Evolutionary conservation across 2,113 vertebrate genomes (phyloP), one percentile per base, ranked within the genome.

Genomic region (Entosphenus tridentatus): DNA sequence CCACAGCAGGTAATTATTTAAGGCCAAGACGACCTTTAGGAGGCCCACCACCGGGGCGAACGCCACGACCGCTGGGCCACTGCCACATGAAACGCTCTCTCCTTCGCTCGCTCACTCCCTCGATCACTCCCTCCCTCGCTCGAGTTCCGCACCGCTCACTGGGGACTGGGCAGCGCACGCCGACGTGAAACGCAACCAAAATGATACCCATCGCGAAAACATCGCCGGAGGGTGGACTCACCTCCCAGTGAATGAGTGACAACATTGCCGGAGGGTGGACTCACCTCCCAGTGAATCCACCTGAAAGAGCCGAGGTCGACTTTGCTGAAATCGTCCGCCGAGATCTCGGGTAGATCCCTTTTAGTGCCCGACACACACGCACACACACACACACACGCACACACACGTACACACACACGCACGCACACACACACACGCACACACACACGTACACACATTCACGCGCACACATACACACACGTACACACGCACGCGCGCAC

Each of bases 251-350:
- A 71, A 96, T 89, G 39, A 3, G 39, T 39, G 39, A 39, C 4
- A 39, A 39, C 39, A 39, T 39, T 2, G 39, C 39, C 39, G 6
- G 39, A 39, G 39, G 39, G 39, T 39, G 39, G 5, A 70, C 82
- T 84, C 75, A 85, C 90, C 88, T 92, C 90, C 79, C 84, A 87
- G 79, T 96, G 92, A 71, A 96, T 89, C 92, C 89, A 96, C 67
- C 83, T 83, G 80, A 84, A 92, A 11, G 76, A 81, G 54, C 70
- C 73, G 11, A 95, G 79, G 70, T 95, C 78, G 3, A 90, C 81
- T 71, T 79, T 82, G 67, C 83, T 80, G 70, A 96, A 96, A 73
- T 95, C 83, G 1, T 77, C 73, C 2, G 77, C 80, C 0, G 84
- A 83, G 69, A 86, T 88, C 57, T 96, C 87, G 1, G 87, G 85